Conservation (phyloP, 2,888 invertebrate species). For the Microctonus brassicae region DNA sequence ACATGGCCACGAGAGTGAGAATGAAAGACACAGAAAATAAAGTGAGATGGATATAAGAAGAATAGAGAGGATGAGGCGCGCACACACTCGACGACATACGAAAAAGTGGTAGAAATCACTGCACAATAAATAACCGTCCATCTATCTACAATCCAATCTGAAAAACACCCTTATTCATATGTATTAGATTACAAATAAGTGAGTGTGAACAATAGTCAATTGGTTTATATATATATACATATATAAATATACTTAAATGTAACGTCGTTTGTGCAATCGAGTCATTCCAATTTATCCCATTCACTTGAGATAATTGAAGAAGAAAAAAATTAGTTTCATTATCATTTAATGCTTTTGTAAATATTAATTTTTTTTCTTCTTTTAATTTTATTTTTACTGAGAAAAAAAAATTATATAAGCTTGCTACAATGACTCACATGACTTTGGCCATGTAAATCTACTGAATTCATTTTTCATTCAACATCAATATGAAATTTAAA, state of each 20-base stretch:
- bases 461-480: no score
- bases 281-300: not conserved
- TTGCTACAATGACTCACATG: no score
- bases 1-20: not conserved
- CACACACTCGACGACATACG: not conserved
- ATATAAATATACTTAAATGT: not conserved
- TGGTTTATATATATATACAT: not conserved
- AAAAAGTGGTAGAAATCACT: conserved; percentile 23
- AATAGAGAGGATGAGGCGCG: not conserved
- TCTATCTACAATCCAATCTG: conserved; percentile 33
- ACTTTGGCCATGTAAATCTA: no score
- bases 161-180: conserved; percentile 16
- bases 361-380: not conserved
- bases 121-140: conserved; percentile 39
- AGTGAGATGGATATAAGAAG: not conserved
- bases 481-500: no score
- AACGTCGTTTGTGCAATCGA: not conserved
- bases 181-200: conserved; percentile 21
- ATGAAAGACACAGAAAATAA: not conserved
- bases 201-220: conserved; percentile 2
- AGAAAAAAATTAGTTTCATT: not conserved
- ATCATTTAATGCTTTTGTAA: not conserved
- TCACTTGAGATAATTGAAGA: not conserved
- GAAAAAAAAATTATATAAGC: no score
- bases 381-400: not conserved